Conservation (phyloP, 2,113 vertebrate genomes). For the Ctenodactylus gundi region DNA sequence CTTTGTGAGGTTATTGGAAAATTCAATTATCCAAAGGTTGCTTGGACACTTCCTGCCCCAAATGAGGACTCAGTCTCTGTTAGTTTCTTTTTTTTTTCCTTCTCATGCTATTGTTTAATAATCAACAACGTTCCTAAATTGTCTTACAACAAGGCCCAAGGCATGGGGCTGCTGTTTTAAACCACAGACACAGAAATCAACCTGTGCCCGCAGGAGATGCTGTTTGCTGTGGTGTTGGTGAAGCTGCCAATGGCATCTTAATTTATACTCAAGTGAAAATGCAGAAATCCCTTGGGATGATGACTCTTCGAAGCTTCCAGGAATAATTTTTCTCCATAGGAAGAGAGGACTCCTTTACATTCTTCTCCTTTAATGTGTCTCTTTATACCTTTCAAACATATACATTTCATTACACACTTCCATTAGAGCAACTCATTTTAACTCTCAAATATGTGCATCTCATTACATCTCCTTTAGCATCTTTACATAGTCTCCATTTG, state of each 20-base stretch:
- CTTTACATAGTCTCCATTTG: slow-evolving; percentile 73
- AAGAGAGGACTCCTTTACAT: slow-evolving; percentile 46
- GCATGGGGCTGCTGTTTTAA: slow-evolving; percentile 5
- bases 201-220: background rate
- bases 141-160: background rate
- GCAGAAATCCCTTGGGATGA: slow-evolving; percentile 43
- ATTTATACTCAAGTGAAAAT: slow-evolving; percentile 52
- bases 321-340: slow-evolving; percentile 58
- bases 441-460: slow-evolving; percentile 78
- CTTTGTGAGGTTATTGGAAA: background rate
- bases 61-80: background rate
- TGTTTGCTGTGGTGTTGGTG: background rate
- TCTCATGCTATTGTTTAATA: background rate
- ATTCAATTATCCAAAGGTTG: background rate
- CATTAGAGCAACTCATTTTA: slow-evolving; percentile 73
- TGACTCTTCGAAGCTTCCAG: slow-evolving; percentile 50
- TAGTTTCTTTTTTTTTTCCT: background rate
- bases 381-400: slow-evolving; percentile 77
- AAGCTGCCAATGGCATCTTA: slow-evolving; percentile 5
- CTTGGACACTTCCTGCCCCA: background rate
- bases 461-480: slow-evolving; percentile 75
- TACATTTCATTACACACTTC: slow-evolving; percentile 72
- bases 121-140: background rate
- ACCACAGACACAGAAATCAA: slow-evolving; percentile 18
- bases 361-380: slow-evolving; percentile 68